phyloP scores from a whole-genome alignment of 2,888 invertebrate genomes.

The Euplexia lucipara region DNA sequence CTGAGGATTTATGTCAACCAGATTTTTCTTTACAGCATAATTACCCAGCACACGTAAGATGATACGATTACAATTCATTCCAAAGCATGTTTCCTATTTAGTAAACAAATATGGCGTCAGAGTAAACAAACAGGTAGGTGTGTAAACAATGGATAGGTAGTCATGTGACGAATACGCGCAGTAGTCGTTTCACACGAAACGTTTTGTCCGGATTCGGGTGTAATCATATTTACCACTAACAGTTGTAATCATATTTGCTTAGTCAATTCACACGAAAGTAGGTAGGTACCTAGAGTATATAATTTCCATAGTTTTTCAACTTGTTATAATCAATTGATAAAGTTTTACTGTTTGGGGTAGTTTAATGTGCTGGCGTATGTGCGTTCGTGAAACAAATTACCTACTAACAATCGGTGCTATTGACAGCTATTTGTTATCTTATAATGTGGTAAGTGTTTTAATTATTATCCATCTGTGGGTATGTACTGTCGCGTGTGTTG shows the following conservation, averaged over 20 bases:
- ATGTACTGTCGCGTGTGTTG: background rate
- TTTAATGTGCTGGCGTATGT: no score
- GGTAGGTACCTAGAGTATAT: no score
- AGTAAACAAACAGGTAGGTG: constrained; percentile 14
- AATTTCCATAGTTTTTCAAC: no score
- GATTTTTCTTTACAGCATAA: background rate
- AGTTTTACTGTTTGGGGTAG: no score
- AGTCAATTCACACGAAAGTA: no score
- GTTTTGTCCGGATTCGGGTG: no score
- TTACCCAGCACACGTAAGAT: background rate
- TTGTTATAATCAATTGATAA: no score
- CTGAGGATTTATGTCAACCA: constrained; percentile 6
- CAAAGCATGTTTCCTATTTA: constrained; percentile 14
- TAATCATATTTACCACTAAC: no score
- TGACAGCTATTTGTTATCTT: constrained; percentile 12
- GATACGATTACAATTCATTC: constrained; percentile 11
- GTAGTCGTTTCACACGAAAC: no score
- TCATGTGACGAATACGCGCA: constrained; percentile 4
- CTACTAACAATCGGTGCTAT: constrained; percentile 1
- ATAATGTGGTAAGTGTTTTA: constrained; percentile 11
- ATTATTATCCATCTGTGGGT: no score
- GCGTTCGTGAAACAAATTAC: background rate
- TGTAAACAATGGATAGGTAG: constrained; percentile 16
- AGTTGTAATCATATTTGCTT: no score
- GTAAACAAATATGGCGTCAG: constrained; percentile 32